Base-by-base conservation (phyloP, 2,888 invertebrate genomes). In the Mesopsocus fuscifrons region DNA sequence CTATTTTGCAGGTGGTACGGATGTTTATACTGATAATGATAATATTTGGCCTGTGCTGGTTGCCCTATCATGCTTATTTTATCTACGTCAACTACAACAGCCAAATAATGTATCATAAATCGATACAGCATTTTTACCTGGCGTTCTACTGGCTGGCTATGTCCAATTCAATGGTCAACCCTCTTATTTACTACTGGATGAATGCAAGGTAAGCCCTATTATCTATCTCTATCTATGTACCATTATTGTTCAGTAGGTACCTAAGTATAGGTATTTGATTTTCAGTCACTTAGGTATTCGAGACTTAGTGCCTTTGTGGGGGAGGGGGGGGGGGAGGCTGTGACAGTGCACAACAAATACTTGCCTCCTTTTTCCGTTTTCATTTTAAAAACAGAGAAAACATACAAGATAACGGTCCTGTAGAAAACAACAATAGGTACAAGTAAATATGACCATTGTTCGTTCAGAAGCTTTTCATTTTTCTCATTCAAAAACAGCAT, bases 81-180 rank as follows among this genome's bases (percentile, higher is more conserved):
- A 77, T 89, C 53, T 80, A 85, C 60, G 71, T 76, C 0, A 77
- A 81, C 58, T 76, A 78, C 57, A 68, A 83, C 54, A 70, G 74
- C 2, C 68, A 70, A 2, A 63, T 77, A 38, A 56, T 72, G 35
- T 71, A 71, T 53, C 70, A 67, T 57, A 72, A 72, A 52, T 81
- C 82, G 55, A 77, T 82, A 0, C 85, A 84, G 54, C 85, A 87
- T 52, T 69, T 88, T 49, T 89, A 84, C 60, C 66, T 89, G 41
- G 75, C 77, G 18, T 85, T 88, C 63, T 85, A 85, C 55, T 85
- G 83, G 81, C 67, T 89, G 45, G 89, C 89, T 2, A 89, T 89
- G 89, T 82, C 85, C 9, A 87, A 88, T 55, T 80, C 87, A 1
- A 87, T 87, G 83, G 85, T 88, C 45, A 89, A 89, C 63, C 88